Percentiles rank a stretch among this genome's conserved stretches.
Conservation (phyloP, 2,888 invertebrate species). For the Lochmaea capreae region DNA sequence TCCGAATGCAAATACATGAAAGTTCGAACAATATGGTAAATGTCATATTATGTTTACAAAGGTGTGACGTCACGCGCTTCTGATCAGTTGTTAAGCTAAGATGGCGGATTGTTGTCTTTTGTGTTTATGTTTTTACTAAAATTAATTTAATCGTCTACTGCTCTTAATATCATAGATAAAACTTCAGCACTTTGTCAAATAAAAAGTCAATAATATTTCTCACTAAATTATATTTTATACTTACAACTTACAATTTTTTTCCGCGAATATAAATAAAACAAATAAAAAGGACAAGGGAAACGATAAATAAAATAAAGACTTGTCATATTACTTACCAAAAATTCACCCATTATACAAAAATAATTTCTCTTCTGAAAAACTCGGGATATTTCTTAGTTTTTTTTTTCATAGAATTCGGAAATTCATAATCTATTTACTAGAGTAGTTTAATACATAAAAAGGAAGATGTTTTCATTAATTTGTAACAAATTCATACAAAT, state of each 20-base stretch:
- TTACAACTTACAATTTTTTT: constrained; percentile 24
- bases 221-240: constrained; percentile 18
- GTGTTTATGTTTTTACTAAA: no score
- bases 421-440: constrained; percentile 12
- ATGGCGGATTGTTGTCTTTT: no score
- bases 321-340: constrained; percentile 21
- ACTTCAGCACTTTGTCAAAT: background rate
- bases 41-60: no score
- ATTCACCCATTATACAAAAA: constrained; percentile 46
- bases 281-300: constrained; percentile 17
- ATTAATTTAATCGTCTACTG: no score
- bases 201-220: constrained; percentile 7
- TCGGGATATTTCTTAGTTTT: constrained; percentile 12
- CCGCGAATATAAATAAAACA: constrained; percentile 17
- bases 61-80: no score
- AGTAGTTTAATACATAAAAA: constrained; percentile 12
- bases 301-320: constrained; percentile 27
- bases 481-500: background rate
- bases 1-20: no score
- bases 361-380: constrained; percentile 40
- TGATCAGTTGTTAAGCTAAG: no score
- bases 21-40: no score
- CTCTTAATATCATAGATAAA: no score
- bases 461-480: background rate
- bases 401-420: constrained; percentile 36